Conservation (phyloP, 2,113 vertebrate genomes). For the Ariopsis seemanni region DNA sequence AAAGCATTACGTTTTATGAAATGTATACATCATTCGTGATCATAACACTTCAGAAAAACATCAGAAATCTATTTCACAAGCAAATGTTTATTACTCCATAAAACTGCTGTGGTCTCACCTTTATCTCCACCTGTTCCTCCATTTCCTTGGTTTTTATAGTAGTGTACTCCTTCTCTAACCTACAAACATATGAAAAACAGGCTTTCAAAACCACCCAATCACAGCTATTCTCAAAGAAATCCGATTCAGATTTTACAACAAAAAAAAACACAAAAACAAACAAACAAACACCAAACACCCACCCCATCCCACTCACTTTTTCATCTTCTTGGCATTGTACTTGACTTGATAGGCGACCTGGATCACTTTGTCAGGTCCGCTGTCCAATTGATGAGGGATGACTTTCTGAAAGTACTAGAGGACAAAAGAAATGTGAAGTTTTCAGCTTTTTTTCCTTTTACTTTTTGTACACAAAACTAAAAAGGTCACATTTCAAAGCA, state of each 20-base stretch:
- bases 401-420: constrained; percentile 94
- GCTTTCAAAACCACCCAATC: neutral
- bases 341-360: constrained; percentile 96
- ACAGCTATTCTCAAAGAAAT: neutral
- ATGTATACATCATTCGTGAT: neutral
- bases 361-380: constrained; percentile 93
- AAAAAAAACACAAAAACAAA: neutral
- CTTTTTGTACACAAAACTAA: neutral
- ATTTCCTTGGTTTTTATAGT: constrained; percentile 99
- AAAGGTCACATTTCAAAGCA: neutral
- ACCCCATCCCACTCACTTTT: constrained; percentile 80
- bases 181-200: constrained; percentile 56
- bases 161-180: constrained; percentile 98
- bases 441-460: neutral
- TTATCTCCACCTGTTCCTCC: constrained; percentile 99
- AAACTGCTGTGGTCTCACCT: constrained; percentile 73
- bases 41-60: neutral
- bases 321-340: constrained; percentile 99
- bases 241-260: neutral
- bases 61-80: neutral
- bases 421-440: neutral
- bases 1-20: neutral
- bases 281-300: no score
- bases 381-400: constrained; percentile 94
- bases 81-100: neutral